Base-by-base conservation (phyloP, 2,888 invertebrate species). In the Xanthia icteritia region DNA sequence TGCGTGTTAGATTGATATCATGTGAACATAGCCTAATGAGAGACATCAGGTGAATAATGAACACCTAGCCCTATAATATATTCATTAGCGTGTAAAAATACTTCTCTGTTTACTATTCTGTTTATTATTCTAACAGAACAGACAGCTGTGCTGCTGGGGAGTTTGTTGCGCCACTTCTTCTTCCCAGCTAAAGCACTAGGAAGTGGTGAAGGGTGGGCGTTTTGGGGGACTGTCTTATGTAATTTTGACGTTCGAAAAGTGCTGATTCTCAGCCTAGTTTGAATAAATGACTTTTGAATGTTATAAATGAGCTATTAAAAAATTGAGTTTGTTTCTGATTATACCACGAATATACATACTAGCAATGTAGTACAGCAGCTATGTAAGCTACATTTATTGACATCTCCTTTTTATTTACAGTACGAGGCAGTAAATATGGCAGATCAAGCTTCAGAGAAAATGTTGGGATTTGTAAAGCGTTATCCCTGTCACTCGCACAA, bases 1-100 rank as follows among this genome's bases (percentile, higher is more conserved):
- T 27, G 8, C 20, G 42, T 61, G n/a, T 54, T 15, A 48, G 20
- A n/a, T 23, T 54, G 15, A 54, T 31, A 27, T 39, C 39, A 51
- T 42, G 13, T 61, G 20, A 51, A 61, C 39, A n/a, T 42, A 42
- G 31, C 9, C 20, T 63, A 63, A 73, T 75, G n/a, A 42, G 39
- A 42, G n/a, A n/a, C 9, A 15, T n/a, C 6, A 5, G 5, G 17
- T 51, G 17, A 63, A 42, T 73, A 42, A 63, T 54, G 61, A 54
- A 31, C 8, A 11, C 31, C 31, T 17, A 20, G 61, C 51, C 13
- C 13, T 69, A 48, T n/a, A 23, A n/a, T 42, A 56, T 68, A 15
- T 27, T 20, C 27, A 27, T 65, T 39, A 65, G 5, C 9, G 27
- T 56, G 54, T 31, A 13, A 56, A 54, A 56, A 56, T 13, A 13